Base-by-base conservation (phyloP, 2,113 vertebrate species). In the Passer montanus region DNA sequence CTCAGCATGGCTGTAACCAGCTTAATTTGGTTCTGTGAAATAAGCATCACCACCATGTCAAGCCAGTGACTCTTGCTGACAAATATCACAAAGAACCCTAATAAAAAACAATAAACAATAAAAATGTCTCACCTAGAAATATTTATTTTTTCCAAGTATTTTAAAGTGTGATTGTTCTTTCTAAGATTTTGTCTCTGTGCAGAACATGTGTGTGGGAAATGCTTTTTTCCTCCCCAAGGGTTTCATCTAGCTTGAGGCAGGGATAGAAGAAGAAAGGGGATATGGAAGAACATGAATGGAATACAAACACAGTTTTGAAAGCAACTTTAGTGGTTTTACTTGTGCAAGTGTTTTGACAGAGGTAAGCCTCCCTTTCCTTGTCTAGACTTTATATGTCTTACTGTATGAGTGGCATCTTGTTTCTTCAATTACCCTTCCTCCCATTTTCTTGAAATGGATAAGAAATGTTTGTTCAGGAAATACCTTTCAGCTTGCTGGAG, bases 1-100 rank as follows among this genome's bases (percentile, higher is more conserved):
- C n/a, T 68, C n/a, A 41, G 56, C 2, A 1, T 73, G 53, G 9
- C 44, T 91, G 11, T 75, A 82, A 49, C n/a, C 46, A 79, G 12
- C 31, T 84, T 87, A 53, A 66, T 95, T 94, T 95, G n/a, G 8
- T 89, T 91, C 62, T 84, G 46, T 93, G 77, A 91, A 94, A 62
- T 82, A 76, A 76, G 6, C 31, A 33, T 73, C 74, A 72, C 60
- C 41, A 81, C 49, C 50, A 6, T 66, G 78, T 91, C 87, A 94
- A 79, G 13, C 26, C 14, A 46, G n/a, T 49, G 84, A 50, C 24
- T 70, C 33, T 41, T 49, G 53, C 77, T 82, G 73, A 92, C 73
- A 78, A 91, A 76, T 60, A 60, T 44, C 24, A 79, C 56, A 26
- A 84, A 91, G 41, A 93, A 37, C 13, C 7, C 41, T 75, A 73